A percentile compares a stretch with the other conserved stretches of the same genome.
These are phyloP conservation scores for Manacus vitellinus DNA, from an alignment of 2,113 vertebrate species.

Conservation along the genomic window DNA sequence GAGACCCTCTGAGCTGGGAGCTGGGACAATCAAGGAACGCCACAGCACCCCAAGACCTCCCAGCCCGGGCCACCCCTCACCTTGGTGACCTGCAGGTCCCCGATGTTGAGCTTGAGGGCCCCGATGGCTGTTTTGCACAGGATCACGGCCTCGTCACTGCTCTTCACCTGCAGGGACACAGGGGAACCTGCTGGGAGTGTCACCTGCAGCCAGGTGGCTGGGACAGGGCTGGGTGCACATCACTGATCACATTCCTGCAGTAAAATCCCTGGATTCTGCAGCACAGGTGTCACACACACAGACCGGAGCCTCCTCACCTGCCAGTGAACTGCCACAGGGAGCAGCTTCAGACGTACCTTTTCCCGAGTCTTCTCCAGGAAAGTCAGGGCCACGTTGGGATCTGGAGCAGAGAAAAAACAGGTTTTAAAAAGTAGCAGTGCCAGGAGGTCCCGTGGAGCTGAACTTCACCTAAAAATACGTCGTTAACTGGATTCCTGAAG, in stretches of 20 bases:
- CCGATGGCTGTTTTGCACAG: constrained; percentile 95
- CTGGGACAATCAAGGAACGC: not conserved
- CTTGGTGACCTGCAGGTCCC: constrained; percentile 94
- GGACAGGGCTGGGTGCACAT: not conserved
- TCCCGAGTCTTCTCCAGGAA: constrained; percentile 97
- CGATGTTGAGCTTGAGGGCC: constrained; percentile 92
- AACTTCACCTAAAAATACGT: rapidly evolving
- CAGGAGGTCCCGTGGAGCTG: not conserved
- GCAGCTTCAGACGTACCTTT: constrained; percentile 76
- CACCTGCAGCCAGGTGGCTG: not conserved
- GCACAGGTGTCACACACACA: not conserved
- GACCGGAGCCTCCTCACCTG: not conserved
- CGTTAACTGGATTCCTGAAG: rapidly evolving
- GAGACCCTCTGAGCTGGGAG: rapidly evolving
- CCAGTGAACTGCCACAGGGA: too few relatives aligned
- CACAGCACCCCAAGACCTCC: not conserved
- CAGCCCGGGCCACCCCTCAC: constrained; percentile 47
- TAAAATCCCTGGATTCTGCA: not conserved
- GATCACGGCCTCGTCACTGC: constrained; percentile 92
- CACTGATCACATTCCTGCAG: rapidly evolving
- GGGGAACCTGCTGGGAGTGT: not conserved
- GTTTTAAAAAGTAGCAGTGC: not conserved
- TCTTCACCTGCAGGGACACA: constrained; percentile 84
- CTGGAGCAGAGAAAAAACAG: constrained; percentile 52
- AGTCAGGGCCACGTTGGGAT: constrained; percentile 89